These are phyloP conservation scores for Isotomurus palustris DNA, from an alignment of 2,888 invertebrate species.

Conservation along the genomic window DNA sequence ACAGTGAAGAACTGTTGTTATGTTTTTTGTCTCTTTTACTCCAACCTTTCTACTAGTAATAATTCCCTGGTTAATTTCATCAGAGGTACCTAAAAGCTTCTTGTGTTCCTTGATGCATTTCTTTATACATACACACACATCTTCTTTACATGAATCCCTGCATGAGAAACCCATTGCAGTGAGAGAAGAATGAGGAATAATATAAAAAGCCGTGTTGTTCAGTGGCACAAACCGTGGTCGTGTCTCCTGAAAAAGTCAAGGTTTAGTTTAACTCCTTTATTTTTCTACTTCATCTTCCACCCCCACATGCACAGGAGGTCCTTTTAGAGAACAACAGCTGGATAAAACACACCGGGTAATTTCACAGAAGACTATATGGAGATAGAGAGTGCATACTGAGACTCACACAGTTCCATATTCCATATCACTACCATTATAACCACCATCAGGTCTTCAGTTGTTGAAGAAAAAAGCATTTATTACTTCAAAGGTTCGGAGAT, in stretches of 20 bases:
- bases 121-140: neutral
- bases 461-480: neutral
- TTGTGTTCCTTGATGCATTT: neutral
- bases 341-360: conserved; percentile 50
- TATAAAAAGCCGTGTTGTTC: too few species aligned
- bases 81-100: neutral
- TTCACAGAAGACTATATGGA: neutral
- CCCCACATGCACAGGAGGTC: conserved; percentile 26
- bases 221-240: neutral
- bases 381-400: neutral
- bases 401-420: neutral
- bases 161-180: too few species aligned
- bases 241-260: conserved; percentile 16
- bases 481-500: neutral
- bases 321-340: conserved; percentile 34
- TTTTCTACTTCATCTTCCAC: conserved; percentile 8
- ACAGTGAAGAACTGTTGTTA: neutral
- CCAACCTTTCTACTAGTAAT: neutral
- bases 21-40: neutral
- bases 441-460: neutral
- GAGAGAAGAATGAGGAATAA: neutral
- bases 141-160: neutral
- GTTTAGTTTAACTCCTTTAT: conserved; percentile 8
- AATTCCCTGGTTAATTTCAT: too few species aligned
- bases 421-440: neutral